These are phyloP conservation scores for Temnothorax rugatulus DNA, from an alignment of 2,888 invertebrate genomes.

Conservation along the genomic window DNA sequence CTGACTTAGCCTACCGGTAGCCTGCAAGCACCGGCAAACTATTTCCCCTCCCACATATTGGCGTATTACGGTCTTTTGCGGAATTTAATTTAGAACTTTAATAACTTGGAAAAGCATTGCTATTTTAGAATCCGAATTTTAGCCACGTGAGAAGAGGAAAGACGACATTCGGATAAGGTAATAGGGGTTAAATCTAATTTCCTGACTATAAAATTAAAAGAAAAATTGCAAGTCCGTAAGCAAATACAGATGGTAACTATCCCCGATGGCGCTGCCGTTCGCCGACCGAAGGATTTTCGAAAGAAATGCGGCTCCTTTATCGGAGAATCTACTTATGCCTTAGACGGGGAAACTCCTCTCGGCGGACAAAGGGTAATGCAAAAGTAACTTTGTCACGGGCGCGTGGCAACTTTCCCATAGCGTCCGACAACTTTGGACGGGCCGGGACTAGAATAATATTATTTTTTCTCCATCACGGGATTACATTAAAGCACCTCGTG, in stretches of 20 bases:
- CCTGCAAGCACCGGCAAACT: constrained; percentile 79
- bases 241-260: constrained; percentile 19
- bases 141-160: neutral
- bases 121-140: constrained; percentile 18
- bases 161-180: neutral
- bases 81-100: constrained; percentile 63
- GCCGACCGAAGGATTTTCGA: constrained; percentile 47
- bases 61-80: constrained; percentile 76
- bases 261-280: constrained; percentile 14
- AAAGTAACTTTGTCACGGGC: constrained; percentile 74
- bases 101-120: constrained; percentile 28
- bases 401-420: constrained; percentile 76
- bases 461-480: constrained; percentile 72
- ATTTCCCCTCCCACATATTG: constrained; percentile 47
- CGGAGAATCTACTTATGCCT: constrained; percentile 69
- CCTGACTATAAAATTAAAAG: neutral
- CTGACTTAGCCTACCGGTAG: constrained; percentile 82
- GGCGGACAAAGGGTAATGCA: constrained; percentile 73
- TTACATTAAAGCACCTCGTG: constrained; percentile 62
- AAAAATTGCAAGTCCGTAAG: constrained; percentile 5
- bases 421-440: constrained; percentile 67
- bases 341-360: constrained; percentile 60
- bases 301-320: constrained; percentile 60
- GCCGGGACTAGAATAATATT: constrained; percentile 73
- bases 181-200: constrained; percentile 35